phyloP scores from a whole-genome alignment of 2,888 invertebrate genomes.

The Plagiodera versicolora region DNA sequence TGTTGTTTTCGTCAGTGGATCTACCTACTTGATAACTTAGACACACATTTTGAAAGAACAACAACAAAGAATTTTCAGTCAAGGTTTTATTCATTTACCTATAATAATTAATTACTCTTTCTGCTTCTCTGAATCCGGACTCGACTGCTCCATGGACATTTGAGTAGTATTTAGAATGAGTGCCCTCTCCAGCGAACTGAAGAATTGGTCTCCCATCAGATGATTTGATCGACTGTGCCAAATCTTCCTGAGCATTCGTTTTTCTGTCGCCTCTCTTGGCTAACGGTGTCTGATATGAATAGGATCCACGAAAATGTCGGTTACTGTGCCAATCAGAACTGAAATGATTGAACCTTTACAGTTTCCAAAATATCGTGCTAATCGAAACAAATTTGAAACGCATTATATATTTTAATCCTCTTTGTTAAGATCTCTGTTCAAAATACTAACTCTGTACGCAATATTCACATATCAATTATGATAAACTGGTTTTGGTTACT shows the following conservation, averaged over 20 bases:
- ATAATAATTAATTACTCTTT: slow-evolving; percentile 39
- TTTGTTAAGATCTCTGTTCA: too few species aligned
- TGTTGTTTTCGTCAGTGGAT: too few species aligned
- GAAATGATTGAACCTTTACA: background rate
- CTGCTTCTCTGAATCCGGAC: slow-evolving; percentile 56
- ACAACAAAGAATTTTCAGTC: background rate
- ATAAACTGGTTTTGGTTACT: slow-evolving; percentile 4
- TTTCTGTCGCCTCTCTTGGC: background rate
- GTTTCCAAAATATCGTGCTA: too few species aligned
- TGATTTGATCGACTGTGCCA: slow-evolving; percentile 22
- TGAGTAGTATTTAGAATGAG: slow-evolving; percentile 48
- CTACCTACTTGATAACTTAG: too few species aligned
- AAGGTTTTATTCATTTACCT: background rate
- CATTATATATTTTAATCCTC: too few species aligned
- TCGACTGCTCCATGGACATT: slow-evolving; percentile 58
- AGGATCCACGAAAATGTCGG: slow-evolving; percentile 2
- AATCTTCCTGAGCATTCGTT: slow-evolving; percentile 2
- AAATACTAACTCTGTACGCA: too few species aligned
- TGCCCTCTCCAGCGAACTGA: slow-evolving; percentile 47
- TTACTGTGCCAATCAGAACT: slow-evolving; percentile 4
- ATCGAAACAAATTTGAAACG: too few species aligned
- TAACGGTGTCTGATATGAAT: background rate
- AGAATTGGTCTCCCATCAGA: slow-evolving; percentile 54
- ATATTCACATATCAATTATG: too few species aligned
- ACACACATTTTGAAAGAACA: too few species aligned